phyloP scores from a whole-genome alignment of 2,797 vertebrate genomes.

The Phylloscopus collybita region DNA sequence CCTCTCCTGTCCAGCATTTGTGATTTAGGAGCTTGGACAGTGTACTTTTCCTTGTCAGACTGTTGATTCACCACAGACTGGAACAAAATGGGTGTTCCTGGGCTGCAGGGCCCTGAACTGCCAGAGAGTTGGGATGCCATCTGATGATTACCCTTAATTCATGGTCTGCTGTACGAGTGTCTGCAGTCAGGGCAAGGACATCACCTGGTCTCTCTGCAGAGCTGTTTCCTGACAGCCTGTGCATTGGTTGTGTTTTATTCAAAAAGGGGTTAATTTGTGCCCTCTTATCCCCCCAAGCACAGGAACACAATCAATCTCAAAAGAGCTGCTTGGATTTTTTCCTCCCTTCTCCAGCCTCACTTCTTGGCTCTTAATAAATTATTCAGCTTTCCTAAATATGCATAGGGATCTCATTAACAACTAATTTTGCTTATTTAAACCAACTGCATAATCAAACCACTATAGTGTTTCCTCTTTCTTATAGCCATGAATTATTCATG shows the following conservation, averaged over 20 bases:
- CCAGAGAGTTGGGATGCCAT: neutral
- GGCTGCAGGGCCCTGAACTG: neutral
- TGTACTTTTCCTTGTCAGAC: neutral
- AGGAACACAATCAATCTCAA: conserved; percentile 27
- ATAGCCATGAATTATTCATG: conserved; percentile 61
- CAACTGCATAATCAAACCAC: conserved; percentile 69
- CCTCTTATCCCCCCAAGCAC: conserved; percentile 4
- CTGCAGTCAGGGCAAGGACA: neutral
- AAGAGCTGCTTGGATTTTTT: conserved; percentile 23
- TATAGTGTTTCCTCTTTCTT: conserved; percentile 49
- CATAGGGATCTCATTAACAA: conserved; percentile 73
- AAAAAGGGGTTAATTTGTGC: conserved; percentile 32
- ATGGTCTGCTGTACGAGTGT: neutral
- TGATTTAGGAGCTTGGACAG: neutral
- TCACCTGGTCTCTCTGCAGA: neutral
- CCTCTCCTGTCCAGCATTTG: neutral
- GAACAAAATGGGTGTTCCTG: neutral
- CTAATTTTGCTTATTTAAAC: conserved; percentile 75
- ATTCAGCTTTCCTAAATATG: conserved; percentile 72
- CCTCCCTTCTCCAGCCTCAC: conserved; percentile 19
- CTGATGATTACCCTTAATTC: neutral
- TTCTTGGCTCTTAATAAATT: conserved; percentile 65
- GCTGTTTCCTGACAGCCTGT: neutral
- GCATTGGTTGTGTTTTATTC: neutral
- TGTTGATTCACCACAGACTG: neutral